Percentiles rank a stretch among this genome's conserved stretches.
These are phyloP conservation scores for Agonopterix subpropinquella DNA, from an alignment of 2,888 invertebrate species.

Conservation along the genomic window DNA sequence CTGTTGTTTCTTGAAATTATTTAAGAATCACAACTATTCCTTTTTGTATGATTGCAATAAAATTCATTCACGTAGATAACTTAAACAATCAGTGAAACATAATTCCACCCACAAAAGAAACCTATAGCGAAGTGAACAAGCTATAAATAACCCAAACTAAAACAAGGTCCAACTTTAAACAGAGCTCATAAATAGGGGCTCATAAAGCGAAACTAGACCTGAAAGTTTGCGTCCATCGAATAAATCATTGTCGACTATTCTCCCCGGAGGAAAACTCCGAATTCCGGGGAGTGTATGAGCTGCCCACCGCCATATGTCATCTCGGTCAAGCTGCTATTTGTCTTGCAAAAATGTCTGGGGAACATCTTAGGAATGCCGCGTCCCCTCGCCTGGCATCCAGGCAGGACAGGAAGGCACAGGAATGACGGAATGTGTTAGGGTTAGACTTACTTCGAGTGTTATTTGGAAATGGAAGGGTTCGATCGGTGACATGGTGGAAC, in stretches of 20 bases:
- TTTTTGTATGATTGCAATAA: too few relatives aligned
- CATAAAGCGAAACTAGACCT: constrained; percentile 39
- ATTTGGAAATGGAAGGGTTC: constrained; percentile 7
- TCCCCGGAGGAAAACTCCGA: constrained; percentile 31
- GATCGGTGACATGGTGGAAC: not conserved
- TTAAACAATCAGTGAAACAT: too few relatives aligned
- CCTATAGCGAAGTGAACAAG: too few relatives aligned
- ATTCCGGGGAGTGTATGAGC: constrained; percentile 54
- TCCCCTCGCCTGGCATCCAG: constrained; percentile 22
- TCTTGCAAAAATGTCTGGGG: constrained; percentile 67
- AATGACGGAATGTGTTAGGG: constrained; percentile 25
- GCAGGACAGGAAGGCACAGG: constrained; percentile 20
- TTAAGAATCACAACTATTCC: too few relatives aligned
- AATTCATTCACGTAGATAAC: too few relatives aligned
- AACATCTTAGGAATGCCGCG: constrained; percentile 56
- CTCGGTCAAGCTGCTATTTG: constrained; percentile 65
- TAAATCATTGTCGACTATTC: constrained; percentile 36
- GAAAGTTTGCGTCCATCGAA: constrained; percentile 22
- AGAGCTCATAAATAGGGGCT: constrained; percentile 49
- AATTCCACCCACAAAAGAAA: too few relatives aligned
- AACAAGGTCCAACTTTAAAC: constrained; percentile 38
- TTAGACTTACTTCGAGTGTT: constrained; percentile 16
- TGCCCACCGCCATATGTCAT: constrained; percentile 60
- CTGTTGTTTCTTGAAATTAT: too few relatives aligned
- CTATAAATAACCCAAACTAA: not conserved